Conservation (phyloP, 1,140 invertebrate genomes). For the Cephus cinctus region DNA sequence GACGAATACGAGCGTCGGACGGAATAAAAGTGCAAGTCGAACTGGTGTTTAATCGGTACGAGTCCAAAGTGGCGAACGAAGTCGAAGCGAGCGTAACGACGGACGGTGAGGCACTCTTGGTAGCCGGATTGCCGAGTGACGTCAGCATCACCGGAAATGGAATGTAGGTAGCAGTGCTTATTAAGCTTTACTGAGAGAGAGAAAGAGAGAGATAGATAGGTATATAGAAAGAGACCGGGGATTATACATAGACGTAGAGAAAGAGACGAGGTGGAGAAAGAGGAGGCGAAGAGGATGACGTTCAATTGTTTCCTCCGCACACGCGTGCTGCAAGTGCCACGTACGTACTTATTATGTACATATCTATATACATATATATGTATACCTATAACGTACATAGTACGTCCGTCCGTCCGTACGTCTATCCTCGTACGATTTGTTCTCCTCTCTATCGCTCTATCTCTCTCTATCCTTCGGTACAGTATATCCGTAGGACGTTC, state of each 20-base stretch:
- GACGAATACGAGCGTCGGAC: too few species aligned
- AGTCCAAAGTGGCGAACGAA: too few species aligned
- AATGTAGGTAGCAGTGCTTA: constrained; percentile 57
- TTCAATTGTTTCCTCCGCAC: constrained; percentile 55
- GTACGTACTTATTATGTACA: constrained; percentile 28
- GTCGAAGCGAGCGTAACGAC: constrained; percentile 2
- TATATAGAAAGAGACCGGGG: constrained; percentile 16
- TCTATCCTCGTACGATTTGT: too few species aligned
- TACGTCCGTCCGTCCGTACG: constrained; percentile 31
- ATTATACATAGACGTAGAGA: constrained; percentile 2
- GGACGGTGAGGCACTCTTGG: constrained; percentile 30
- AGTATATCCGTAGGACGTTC: constrained; percentile 15
- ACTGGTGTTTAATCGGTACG: too few species aligned
- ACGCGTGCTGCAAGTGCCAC: constrained; percentile 45
- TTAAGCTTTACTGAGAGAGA: constrained; percentile 40
- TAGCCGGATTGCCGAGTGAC: constrained; percentile 47
- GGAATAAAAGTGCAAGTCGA: too few species aligned
- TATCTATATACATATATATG: constrained; percentile 1
- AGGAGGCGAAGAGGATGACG: constrained; percentile 32
- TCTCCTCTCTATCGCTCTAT: background rate
- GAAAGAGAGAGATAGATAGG: constrained; percentile 15
- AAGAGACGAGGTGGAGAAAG: constrained; percentile 14
- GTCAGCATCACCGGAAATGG: constrained; percentile 55
- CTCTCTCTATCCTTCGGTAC: constrained; percentile 14
- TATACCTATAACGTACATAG: background rate